These are phyloP conservation scores for Drosophila imparisetae DNA, from an alignment of 2,888 invertebrate genomes.

Conservation along the genomic window DNA sequence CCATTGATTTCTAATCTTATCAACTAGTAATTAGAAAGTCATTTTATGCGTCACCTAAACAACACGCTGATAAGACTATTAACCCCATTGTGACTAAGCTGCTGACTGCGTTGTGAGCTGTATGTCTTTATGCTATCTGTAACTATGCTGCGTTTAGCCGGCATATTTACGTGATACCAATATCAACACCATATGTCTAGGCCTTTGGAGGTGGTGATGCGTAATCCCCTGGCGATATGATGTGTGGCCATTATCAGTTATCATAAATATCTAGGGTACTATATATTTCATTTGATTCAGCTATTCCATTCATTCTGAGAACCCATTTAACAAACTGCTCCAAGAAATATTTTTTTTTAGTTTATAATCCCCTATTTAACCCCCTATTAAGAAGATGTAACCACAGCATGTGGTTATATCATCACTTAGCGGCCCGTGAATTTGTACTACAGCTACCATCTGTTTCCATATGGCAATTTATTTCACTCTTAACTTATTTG, in stretches of 20 bases:
- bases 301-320: neutral
- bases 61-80: constrained; percentile 5
- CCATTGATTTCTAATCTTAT: constrained; percentile 5
- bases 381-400: neutral
- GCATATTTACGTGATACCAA: neutral
- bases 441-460: constrained; percentile 31
- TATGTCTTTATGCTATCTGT: neutral
- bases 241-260: constrained; percentile 4
- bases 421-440: constrained; percentile 43
- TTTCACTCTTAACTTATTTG: neutral
- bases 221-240: constrained; percentile 8
- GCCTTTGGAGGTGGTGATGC: neutral
- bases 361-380: neutral
- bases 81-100: neutral
- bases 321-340: neutral
- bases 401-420: constrained; percentile 16
- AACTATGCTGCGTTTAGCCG: neutral
- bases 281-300: neutral
- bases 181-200: neutral
- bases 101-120: neutral
- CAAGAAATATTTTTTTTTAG: neutral
- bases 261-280: neutral
- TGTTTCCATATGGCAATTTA: constrained; percentile 15
- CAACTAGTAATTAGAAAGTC: neutral
- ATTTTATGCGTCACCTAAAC: constrained; percentile 4